Evolutionary conservation across 2,888 invertebrate species (phyloP).

Genomic region (Plagiodera versicolora): DNA sequence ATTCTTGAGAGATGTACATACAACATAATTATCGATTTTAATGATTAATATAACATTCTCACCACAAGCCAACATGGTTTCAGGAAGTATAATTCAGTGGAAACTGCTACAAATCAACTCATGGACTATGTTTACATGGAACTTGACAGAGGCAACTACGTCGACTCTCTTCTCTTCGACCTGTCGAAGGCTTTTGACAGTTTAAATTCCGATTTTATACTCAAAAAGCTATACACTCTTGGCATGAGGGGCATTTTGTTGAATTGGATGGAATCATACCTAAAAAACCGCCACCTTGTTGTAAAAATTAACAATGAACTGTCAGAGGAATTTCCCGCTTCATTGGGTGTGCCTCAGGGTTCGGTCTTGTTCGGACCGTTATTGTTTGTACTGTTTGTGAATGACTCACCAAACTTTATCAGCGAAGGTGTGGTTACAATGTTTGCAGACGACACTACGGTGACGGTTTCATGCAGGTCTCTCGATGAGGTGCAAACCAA

Average conservation of each 20-base stretch:
- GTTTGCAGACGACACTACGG: slow-evolving; percentile 12
- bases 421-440: neutral
- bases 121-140: slow-evolving; percentile 1
- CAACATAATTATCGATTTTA: neutral
- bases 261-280: slow-evolving; percentile 6
- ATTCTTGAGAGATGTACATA: neutral
- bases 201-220: neutral
- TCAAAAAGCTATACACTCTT: neutral
- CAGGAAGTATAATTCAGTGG: slow-evolving; percentile 4
- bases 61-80: slow-evolving; percentile 4
- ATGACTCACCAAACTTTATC: slow-evolving; percentile 2
- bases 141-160: slow-evolving; percentile 5
- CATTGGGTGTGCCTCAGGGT: slow-evolving; percentile 4
- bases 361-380: slow-evolving; percentile 8
- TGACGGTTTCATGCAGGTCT: slow-evolving; percentile 5
- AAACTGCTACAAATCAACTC: slow-evolving; percentile 12
- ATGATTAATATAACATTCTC: neutral
- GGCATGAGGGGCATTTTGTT: slow-evolving; percentile 3
- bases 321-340: slow-evolving; percentile 1
- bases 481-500: slow-evolving; percentile 2
- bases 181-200: slow-evolving; percentile 5
- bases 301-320: slow-evolving; percentile 6
- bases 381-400: slow-evolving; percentile 8
- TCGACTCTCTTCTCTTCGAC: neutral
- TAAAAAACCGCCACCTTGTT: slow-evolving; percentile 3